These are phyloP conservation scores for Dione vanillae DNA, from an alignment of 2,888 invertebrate genomes.

Conservation along the genomic window DNA sequence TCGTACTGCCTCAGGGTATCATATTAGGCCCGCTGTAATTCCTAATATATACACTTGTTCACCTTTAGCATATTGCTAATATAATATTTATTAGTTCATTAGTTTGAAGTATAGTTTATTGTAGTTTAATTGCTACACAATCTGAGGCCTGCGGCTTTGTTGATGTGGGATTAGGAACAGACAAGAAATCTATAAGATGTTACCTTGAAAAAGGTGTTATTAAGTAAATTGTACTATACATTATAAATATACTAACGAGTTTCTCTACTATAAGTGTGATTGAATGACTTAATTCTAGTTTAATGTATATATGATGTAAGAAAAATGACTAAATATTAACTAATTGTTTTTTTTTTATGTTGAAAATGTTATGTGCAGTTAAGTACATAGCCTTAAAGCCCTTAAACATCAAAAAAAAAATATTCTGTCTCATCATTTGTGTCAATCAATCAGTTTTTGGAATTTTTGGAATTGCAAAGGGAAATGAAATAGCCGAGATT, in stretches of 20 bases:
- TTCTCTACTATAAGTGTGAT: too few relatives aligned
- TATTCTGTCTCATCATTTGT: too few relatives aligned
- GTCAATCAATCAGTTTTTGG: too few relatives aligned
- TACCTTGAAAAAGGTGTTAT: slow-evolving; percentile 8
- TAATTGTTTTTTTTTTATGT: too few relatives aligned
- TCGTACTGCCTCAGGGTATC: slow-evolving; percentile 64
- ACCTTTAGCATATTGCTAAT: slow-evolving; percentile 30
- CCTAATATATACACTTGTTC: slow-evolving; percentile 34
- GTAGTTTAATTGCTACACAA: slow-evolving; percentile 15
- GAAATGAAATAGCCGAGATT: too few relatives aligned
- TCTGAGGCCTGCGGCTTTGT: slow-evolving; percentile 1
- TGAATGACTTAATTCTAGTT: too few relatives aligned
- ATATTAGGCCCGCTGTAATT: slow-evolving; percentile 61
- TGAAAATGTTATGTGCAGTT: too few relatives aligned
- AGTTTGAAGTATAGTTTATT: slow-evolving; percentile 14
- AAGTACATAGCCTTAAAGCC: too few relatives aligned
- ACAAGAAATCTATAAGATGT: background rate
- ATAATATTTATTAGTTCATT: slow-evolving; percentile 29
- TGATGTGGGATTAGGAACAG: slow-evolving; percentile 15
- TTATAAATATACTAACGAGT: background rate
- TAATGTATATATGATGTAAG: too few relatives aligned
- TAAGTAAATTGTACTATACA: background rate
- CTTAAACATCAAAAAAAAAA: too few relatives aligned
- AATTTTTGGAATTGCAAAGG: too few relatives aligned
- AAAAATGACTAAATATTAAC: too few relatives aligned